Conservation (phyloP, 2,113 vertebrate species). For the Oryzias curvinotus region DNA sequence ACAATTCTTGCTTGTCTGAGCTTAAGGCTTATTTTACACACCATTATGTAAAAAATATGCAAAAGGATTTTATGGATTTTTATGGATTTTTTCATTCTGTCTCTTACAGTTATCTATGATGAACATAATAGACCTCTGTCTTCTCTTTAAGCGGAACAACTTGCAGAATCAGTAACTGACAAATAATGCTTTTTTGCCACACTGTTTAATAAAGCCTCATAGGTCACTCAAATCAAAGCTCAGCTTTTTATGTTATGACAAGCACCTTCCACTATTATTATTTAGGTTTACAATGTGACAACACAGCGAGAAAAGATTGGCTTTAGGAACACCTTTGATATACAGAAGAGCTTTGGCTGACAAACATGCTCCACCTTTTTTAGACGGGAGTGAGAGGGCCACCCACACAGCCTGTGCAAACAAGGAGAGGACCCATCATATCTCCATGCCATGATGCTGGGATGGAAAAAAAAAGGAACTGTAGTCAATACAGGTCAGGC, state of each 20-base stretch:
- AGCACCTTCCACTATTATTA: too few relatives aligned
- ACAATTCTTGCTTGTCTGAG: too few relatives aligned
- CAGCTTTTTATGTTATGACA: not conserved
- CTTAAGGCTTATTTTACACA: too few relatives aligned
- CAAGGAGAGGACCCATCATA: slow-evolving; percentile 7
- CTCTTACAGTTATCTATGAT: too few relatives aligned
- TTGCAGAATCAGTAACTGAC: not conserved
- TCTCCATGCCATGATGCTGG: too few relatives aligned
- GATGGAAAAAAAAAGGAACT: slow-evolving; percentile 12
- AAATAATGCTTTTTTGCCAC: not conserved
- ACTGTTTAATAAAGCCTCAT: too few relatives aligned
- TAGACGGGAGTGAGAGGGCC: slow-evolving; percentile 24
- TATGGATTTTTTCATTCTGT: too few relatives aligned
- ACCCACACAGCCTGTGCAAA: slow-evolving; percentile 36
- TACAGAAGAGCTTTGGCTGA: slow-evolving; percentile 26
- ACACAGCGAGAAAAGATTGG: slow-evolving; percentile 12
- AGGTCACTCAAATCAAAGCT: slow-evolving; percentile 25
- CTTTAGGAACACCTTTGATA: slow-evolving; percentile 23
- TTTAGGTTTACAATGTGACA: not conserved
- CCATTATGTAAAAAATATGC: too few relatives aligned
- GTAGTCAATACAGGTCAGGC: slow-evolving; percentile 6
- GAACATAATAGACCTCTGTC: too few relatives aligned
- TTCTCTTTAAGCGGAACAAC: too few relatives aligned
- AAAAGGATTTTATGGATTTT: too few relatives aligned
- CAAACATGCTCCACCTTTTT: slow-evolving; percentile 6